Percentiles rank a stretch among this genome's conserved stretches.
phyloP scores from a whole-genome alignment of 2,888 invertebrate species.

The Argynnis bischoffii region DNA sequence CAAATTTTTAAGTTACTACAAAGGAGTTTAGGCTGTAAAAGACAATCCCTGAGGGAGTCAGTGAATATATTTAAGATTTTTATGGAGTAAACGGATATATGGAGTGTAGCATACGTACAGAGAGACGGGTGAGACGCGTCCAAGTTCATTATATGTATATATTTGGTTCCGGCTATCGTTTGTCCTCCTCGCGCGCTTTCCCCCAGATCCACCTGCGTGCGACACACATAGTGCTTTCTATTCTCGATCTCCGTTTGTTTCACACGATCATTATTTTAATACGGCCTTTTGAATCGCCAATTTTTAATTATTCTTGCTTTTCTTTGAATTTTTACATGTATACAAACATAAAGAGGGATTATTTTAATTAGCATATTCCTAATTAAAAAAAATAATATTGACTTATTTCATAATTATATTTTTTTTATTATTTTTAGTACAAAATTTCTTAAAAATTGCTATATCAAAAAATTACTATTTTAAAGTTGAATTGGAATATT shows the following conservation, averaged over 20 bases:
- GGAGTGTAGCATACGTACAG: neutral
- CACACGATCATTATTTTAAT: slow-evolving; percentile 39
- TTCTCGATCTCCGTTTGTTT: slow-evolving; percentile 66
- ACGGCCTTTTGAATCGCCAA: slow-evolving; percentile 25
- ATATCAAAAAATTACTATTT: no score
- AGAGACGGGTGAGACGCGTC: slow-evolving; percentile 4
- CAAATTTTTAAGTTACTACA: no score
- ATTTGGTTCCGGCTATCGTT: slow-evolving; percentile 57
- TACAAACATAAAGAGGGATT: neutral
- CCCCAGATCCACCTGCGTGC: slow-evolving; percentile 68
- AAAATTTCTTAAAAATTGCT: no score
- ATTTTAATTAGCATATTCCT: no score
- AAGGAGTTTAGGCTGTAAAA: no score
- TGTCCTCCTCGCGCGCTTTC: slow-evolving; percentile 59
- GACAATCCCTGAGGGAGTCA: no score
- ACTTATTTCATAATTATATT: no score
- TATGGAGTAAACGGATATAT: no score
- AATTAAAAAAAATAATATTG: no score
- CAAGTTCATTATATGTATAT: slow-evolving; percentile 38
- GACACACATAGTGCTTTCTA: slow-evolving; percentile 81
- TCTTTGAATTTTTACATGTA: slow-evolving; percentile 13
- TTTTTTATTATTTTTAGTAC: no score
- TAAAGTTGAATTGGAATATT: no score
- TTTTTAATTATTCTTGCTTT: slow-evolving; percentile 30
- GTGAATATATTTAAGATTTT: no score